These are phyloP conservation scores for Holacanthus passer DNA, from an alignment of 2,113 vertebrate species.

Conservation along the genomic window DNA sequence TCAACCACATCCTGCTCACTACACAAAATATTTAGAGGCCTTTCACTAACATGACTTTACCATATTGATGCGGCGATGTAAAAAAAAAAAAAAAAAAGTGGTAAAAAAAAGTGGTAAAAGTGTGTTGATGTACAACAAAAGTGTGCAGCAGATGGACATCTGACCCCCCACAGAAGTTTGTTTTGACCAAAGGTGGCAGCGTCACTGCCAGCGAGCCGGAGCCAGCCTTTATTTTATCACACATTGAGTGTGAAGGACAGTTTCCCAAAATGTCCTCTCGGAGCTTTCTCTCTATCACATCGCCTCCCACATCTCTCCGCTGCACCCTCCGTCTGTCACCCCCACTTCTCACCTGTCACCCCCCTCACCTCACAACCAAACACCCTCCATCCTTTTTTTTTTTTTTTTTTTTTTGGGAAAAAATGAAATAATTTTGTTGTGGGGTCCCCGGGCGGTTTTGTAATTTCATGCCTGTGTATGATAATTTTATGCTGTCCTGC, in stretches of 20 bases:
- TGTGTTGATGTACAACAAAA: background rate
- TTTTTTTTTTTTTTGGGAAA: conserved; percentile 53
- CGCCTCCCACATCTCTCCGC: conserved; percentile 64
- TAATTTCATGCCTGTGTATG: conserved; percentile 99
- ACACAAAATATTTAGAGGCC: background rate
- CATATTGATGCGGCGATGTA: background rate
- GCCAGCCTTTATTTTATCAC: conserved; percentile 81
- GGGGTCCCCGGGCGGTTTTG: conserved; percentile 98
- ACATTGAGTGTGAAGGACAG: conserved; percentile 91
- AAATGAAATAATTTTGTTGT: conserved; percentile 99
- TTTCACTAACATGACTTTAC: background rate
- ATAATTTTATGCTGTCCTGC: conserved; percentile 99
- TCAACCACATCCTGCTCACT: background rate
- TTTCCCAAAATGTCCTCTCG: conserved; percentile 89
- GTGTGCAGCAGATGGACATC: conserved; percentile 38
- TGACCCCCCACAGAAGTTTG: conserved; percentile 50
- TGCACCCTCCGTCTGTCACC: conserved; percentile 68
- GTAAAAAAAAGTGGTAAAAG: background rate
- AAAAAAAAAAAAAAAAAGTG: too few relatives aligned
- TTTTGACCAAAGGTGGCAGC: conserved; percentile 36
- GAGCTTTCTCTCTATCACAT: conserved; percentile 67
- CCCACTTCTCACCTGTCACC: conserved; percentile 79
- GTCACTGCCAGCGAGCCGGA: conserved; percentile 9
- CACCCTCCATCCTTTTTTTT: conserved; percentile 73
- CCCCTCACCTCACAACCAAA: conserved; percentile 74